A percentile compares a stretch with the other conserved stretches of the same genome.
Conservation (phyloP, 1,140 invertebrate genomes). For the Mactra quadrangularis region DNA sequence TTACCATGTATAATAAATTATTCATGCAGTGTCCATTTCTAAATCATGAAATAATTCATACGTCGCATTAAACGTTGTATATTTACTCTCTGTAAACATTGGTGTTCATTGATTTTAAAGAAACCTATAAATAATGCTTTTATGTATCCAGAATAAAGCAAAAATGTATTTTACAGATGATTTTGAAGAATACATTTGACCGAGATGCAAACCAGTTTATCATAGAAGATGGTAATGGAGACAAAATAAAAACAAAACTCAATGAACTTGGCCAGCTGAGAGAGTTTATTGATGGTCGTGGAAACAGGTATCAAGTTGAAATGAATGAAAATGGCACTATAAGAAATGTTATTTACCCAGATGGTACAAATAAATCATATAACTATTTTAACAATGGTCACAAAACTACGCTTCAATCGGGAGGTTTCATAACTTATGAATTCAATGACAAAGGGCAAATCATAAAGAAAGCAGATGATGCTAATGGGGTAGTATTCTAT, state of each 20-base stretch:
- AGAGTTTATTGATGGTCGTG: slow-evolving; percentile 7
- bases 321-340: slow-evolving; percentile 19
- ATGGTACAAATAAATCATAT: slow-evolving; percentile 24
- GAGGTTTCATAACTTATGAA: background rate
- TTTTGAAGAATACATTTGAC: background rate
- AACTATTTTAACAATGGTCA: slow-evolving; percentile 6
- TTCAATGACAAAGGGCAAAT: slow-evolving; percentile 12
- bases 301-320: slow-evolving; percentile 8
- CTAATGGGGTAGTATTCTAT: background rate
- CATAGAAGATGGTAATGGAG: slow-evolving; percentile 41
- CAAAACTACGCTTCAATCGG: background rate
- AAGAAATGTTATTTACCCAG: background rate
- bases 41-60: too few relatives aligned
- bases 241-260: background rate
- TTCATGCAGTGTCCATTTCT: too few relatives aligned
- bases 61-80: too few relatives aligned
- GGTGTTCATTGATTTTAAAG: too few relatives aligned
- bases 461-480: background rate
- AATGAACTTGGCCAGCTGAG: background rate
- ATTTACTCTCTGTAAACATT: too few relatives aligned
- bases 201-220: background rate
- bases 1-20: too few relatives aligned
- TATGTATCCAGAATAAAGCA: too few relatives aligned
- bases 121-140: too few relatives aligned
- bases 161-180: slow-evolving; percentile 13